These are phyloP conservation scores for Gymnothorax reevesii DNA, from an alignment of 2,797 vertebrate genomes.

Conservation along the genomic window DNA sequence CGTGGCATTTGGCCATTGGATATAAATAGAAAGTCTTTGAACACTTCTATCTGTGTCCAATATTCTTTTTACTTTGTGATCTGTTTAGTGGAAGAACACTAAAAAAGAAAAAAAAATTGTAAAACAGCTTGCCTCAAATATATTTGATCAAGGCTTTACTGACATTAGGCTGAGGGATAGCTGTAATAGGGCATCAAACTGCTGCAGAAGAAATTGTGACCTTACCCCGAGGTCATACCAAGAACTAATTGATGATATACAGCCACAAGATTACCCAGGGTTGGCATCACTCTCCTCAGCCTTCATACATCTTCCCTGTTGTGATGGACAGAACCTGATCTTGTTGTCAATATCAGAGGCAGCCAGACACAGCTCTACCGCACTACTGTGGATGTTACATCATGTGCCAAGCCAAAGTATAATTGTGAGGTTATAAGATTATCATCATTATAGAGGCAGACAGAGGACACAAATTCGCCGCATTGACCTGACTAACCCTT, in stretches of 20 bases:
- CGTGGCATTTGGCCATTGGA: background rate
- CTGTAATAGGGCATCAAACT: background rate
- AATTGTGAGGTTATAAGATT: conserved; percentile 5
- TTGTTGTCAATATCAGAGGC: background rate
- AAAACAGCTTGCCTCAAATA: background rate
- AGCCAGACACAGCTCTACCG: background rate
- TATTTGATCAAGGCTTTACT: background rate
- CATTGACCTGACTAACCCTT: background rate
- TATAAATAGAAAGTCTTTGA: background rate
- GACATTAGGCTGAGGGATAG: background rate
- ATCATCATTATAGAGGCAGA: background rate
- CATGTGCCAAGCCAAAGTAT: background rate
- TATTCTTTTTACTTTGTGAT: background rate
- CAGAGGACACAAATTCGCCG: background rate
- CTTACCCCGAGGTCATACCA: background rate
- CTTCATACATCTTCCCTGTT: background rate
- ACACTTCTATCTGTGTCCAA: background rate
- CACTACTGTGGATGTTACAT: background rate
- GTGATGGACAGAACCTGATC: background rate
- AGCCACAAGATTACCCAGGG: background rate
- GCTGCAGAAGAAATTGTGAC: background rate
- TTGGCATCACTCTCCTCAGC: background rate
- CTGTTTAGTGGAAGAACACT: background rate
- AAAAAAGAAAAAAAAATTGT: background rate
- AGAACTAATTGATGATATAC: background rate